phyloP scores from a whole-genome alignment of 2,797 vertebrate species.

The Gastrophryne carolinensis region DNA sequence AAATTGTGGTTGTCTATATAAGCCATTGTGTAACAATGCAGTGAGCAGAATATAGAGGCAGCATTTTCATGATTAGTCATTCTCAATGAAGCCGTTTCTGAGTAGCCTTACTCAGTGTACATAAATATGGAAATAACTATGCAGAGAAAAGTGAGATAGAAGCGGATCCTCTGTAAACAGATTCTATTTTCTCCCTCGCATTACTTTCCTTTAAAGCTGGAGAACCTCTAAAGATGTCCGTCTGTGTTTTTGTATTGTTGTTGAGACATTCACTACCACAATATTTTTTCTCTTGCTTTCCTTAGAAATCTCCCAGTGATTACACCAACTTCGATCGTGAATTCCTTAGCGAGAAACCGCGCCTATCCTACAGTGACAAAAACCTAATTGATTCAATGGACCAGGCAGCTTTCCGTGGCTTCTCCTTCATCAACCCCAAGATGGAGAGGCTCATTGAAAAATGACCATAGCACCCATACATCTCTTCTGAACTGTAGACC shows the following conservation, averaged over 20 bases:
- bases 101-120: too few relatives aligned
- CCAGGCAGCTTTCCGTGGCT: conserved; percentile 84
- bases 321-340: conserved; percentile 96
- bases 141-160: too few relatives aligned
- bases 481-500: conserved; percentile 13
- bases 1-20: too few relatives aligned
- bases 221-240: not conserved
- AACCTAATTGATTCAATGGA: conserved; percentile 97
- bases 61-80: too few relatives aligned
- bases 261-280: not conserved
- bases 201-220: not conserved
- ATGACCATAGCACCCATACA: conserved; percentile 58
- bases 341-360: conserved; percentile 92
- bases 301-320: conserved; percentile 87
- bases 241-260: not conserved
- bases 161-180: too few relatives aligned
- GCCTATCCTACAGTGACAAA: conserved; percentile 87
- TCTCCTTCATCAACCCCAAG: conserved; percentile 93
- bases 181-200: too few relatives aligned
- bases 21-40: too few relatives aligned
- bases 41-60: too few relatives aligned
- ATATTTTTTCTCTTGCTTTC: not conserved
- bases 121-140: too few relatives aligned
- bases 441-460: conserved; percentile 80
- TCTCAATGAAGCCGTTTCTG: too few relatives aligned